Percentiles rank a stretch among this genome's conserved stretches.
Evolutionary conservation across 1,140 invertebrate species (phyloP).

Genomic region (Drosophila mojavensis): DNA sequence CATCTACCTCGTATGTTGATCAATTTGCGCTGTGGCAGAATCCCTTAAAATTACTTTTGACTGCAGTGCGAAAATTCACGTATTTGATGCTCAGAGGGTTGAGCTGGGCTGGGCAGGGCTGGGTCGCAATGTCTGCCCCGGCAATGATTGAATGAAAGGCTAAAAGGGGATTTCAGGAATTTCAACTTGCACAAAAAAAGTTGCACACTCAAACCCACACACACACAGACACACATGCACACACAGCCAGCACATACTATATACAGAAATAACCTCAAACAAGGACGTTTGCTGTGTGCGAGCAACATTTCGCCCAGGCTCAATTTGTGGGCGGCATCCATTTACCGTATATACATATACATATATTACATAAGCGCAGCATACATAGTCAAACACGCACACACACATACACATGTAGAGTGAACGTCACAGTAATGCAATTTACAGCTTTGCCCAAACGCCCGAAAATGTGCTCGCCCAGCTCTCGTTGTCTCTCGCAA

Average conservation of each 20-base stretch:
- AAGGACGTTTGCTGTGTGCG: slow-evolving; percentile 70
- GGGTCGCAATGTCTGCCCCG: slow-evolving; percentile 10
- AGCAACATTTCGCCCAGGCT: slow-evolving; percentile 45
- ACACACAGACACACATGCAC: not conserved
- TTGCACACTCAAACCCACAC: slow-evolving; percentile 14
- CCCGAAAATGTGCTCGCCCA: not conserved
- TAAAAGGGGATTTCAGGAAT: slow-evolving; percentile 74
- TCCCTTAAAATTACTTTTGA: slow-evolving; percentile 68
- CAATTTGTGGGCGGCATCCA: slow-evolving; percentile 2
- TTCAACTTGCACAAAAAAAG: slow-evolving; percentile 43
- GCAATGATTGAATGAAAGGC: slow-evolving; percentile 78
- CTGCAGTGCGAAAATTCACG: slow-evolving; percentile 52
- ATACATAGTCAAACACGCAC: slow-evolving; percentile 1
- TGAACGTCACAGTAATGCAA: slow-evolving; percentile 71
- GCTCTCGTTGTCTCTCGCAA: not conserved
- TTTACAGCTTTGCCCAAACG: slow-evolving; percentile 55
- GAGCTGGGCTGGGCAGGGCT: not conserved
- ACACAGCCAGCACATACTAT: slow-evolving; percentile 26
- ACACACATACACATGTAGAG: slow-evolving; percentile 6
- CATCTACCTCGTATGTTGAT: slow-evolving; percentile 46
- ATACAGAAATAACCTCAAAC: slow-evolving; percentile 80
- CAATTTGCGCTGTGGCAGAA: slow-evolving; percentile 59
- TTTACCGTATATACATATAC: slow-evolving; percentile 2
- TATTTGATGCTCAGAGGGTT: slow-evolving; percentile 11
- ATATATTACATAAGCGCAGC: slow-evolving; percentile 67